These are phyloP conservation scores for Lethenteron camtschaticum DNA, from an alignment of 2,113 vertebrate species.

Conservation along the genomic window DNA sequence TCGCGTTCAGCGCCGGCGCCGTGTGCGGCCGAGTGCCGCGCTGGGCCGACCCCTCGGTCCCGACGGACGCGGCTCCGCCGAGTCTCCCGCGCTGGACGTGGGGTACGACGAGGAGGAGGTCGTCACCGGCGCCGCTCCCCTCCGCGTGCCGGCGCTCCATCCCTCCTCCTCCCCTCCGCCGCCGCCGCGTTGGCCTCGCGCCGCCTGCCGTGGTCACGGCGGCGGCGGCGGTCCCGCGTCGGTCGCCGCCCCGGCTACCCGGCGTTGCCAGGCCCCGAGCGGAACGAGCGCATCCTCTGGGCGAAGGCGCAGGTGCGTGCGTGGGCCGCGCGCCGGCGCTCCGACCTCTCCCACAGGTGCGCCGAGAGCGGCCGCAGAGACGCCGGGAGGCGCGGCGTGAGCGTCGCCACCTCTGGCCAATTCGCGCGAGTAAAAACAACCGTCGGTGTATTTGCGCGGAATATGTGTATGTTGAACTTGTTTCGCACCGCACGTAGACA, in stretches of 20 bases:
- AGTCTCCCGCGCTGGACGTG: not conserved
- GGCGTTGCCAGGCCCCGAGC: too few species aligned
- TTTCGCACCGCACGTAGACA: too few species aligned
- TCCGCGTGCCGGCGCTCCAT: constrained; percentile 11
- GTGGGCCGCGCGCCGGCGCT: constrained; percentile 8
- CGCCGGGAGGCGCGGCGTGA: too few species aligned
- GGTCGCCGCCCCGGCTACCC: too few species aligned
- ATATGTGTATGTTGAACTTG: too few species aligned
- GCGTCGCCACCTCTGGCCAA: too few species aligned
- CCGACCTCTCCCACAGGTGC: constrained; percentile 7
- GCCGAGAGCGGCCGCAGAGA: too few species aligned
- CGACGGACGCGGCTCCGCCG: not conserved
- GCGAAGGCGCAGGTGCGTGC: not conserved
- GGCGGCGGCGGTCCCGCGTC: not conserved
- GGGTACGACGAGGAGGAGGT: not conserved
- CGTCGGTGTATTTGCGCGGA: too few species aligned
- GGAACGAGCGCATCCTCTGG: too few species aligned
- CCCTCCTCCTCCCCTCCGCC: not conserved
- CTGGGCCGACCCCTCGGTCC: not conserved
- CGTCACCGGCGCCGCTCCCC: not conserved
- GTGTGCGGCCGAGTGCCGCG: not conserved
- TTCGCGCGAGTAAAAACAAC: too few species aligned
- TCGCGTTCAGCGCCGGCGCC: not conserved
- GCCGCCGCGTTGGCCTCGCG: too few species aligned
- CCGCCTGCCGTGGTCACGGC: not conserved